These are phyloP conservation scores for Deilephila porcellus DNA, from an alignment of 2,888 invertebrate genomes.

Conservation along the genomic window DNA sequence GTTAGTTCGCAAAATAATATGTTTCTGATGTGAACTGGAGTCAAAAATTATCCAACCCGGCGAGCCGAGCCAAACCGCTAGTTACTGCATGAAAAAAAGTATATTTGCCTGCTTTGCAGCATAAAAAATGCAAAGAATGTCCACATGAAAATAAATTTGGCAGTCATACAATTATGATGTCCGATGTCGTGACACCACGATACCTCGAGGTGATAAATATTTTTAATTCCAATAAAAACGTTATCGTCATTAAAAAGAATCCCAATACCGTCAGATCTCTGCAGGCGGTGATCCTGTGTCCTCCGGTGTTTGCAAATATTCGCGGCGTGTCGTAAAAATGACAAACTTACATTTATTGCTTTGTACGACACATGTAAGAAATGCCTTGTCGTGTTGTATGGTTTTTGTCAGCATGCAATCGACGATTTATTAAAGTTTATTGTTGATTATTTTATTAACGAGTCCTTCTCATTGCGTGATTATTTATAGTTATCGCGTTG, in stretches of 20 bases:
- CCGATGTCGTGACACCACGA: constrained; percentile 20
- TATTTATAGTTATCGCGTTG: constrained; percentile 54
- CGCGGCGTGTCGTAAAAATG: constrained; percentile 73
- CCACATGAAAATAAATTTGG: neutral
- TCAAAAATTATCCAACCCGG: too few relatives aligned
- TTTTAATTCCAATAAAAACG: constrained; percentile 37
- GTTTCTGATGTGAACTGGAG: too few relatives aligned
- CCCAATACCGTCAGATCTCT: constrained; percentile 57
- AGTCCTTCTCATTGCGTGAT: constrained; percentile 59
- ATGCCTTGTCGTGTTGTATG: constrained; percentile 71
- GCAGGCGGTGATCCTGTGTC: constrained; percentile 60
- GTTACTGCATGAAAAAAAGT: too few relatives aligned
- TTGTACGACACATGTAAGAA: constrained; percentile 70
- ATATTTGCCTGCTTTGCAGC: neutral
- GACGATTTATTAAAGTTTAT: constrained; percentile 73
- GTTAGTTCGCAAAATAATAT: too few relatives aligned
- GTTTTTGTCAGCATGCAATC: constrained; percentile 80
- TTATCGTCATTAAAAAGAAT: constrained; percentile 48
- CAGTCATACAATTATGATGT: neutral
- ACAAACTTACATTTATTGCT: constrained; percentile 75
- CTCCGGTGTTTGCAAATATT: constrained; percentile 63
- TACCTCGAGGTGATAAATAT: constrained; percentile 42
- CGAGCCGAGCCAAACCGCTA: too few relatives aligned
- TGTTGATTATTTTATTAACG: constrained; percentile 78
- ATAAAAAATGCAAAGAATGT: neutral